phyloP scores from a whole-genome alignment of 2,113 vertebrate genomes.

The Stegostoma tigrinum region DNA sequence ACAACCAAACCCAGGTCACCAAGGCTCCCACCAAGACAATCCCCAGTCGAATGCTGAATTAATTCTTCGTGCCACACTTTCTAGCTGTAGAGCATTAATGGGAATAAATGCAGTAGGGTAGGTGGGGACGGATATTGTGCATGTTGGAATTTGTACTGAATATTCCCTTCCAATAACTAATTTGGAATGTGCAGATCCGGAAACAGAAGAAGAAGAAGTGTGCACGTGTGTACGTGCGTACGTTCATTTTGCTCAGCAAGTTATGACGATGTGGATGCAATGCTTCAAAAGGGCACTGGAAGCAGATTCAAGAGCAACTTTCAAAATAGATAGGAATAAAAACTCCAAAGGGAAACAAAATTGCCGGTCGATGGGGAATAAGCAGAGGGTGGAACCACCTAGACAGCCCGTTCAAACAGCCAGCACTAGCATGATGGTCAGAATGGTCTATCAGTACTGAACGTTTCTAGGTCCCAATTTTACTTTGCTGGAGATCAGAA shows the following conservation, averaged over 20 bases:
- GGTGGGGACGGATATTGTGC: neutral
- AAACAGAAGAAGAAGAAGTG: neutral
- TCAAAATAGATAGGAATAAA: neutral
- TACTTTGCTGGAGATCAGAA: neutral
- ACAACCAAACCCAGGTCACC: neutral
- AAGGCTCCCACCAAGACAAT: neutral
- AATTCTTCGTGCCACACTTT: neutral
- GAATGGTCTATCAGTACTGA: neutral
- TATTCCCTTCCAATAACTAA: no score
- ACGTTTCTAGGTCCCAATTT: neutral
- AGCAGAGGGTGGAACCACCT: neutral
- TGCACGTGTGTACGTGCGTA: neutral
- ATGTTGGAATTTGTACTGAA: neutral
- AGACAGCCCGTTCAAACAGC: neutral
- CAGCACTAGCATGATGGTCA: neutral
- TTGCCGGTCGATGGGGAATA: neutral
- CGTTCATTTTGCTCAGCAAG: neutral
- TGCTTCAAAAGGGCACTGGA: neutral
- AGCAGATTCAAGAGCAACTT: neutral
- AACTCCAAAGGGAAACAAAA: neutral
- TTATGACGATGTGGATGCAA: neutral
- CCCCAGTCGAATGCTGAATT: neutral
- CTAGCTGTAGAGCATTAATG: neutral
- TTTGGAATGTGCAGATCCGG: neutral
- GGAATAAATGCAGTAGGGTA: neutral